Base-by-base conservation (phyloP, 2,888 invertebrate species). In the Tachystola acroxantha region DNA sequence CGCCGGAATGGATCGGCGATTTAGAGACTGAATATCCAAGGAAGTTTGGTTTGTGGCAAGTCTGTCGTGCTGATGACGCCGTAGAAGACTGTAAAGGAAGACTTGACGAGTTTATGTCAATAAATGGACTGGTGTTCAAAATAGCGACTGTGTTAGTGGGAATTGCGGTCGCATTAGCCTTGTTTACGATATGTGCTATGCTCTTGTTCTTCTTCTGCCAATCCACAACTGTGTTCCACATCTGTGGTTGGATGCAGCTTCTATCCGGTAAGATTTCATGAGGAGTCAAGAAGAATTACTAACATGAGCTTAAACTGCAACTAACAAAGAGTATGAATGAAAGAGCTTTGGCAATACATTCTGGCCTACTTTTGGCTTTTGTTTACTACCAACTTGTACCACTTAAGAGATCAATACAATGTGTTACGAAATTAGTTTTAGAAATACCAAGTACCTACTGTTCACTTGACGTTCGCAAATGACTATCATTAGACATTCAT, bases 231-330 rank as follows among this genome's bases (percentile, higher is more conserved):
- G 97, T 98, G 34, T 97, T 96, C 79, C 94, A 95, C 66, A 91
- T 97, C 43, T 97, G 97, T 67, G 98, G 96, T 31, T 97, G 96
- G 96, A 89, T 98, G 87, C 98, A 98, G 79, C 89, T 97, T n/a
- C 87, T 97, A 52, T 96, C 97, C 66, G 97, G 98, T 99, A 76
- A 91, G 90, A n/a, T n/a, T n/a, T 84, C 37, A 9, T 2, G n/a
- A 24, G 2, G 9, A 24, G n/a, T 19, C 14, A n/a, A 10, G 24
- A n/a, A 31, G 4, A 25, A 14, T n/a, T n/a, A 19, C 7, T 20
- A 30, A 28, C 19, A 9, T 40, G 32, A 24, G 22, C 16, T 12
- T 26, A 32, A 32, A 35, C 31, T 34, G 28, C 34, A 37, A 12
- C 9, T 28, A 10, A 30, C 16, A 7, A 14, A 30, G 14, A 16